Percentiles rank a stretch among this genome's conserved stretches.
Evolutionary conservation across 1,140 invertebrate genomes (phyloP).

Genomic region (Apis cerana): DNA sequence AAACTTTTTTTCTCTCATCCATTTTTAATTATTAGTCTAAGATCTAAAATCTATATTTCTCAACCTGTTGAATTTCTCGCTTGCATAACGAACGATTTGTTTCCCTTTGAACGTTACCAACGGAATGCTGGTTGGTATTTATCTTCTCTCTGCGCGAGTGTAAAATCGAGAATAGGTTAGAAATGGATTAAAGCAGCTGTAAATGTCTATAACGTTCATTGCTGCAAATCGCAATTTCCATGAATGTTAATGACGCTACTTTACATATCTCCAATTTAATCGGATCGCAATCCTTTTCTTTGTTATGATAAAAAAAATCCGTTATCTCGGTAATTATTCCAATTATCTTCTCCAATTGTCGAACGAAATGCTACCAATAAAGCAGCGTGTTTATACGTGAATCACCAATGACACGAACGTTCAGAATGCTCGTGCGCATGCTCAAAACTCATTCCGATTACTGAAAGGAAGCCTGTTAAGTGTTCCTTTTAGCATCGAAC

Average conservation of each 20-base stretch:
- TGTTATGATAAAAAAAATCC: not conserved
- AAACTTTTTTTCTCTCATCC: not conserved
- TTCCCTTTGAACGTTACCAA: slow-evolving; percentile 41
- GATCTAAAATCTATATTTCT: slow-evolving; percentile 43
- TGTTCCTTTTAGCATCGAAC: too few relatives aligned
- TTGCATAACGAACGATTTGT: slow-evolving; percentile 58
- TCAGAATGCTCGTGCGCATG: too few relatives aligned
- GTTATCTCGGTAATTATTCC: not conserved
- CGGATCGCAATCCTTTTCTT: not conserved
- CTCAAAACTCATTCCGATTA: too few relatives aligned
- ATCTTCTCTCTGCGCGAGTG: not conserved
- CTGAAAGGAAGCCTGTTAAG: too few relatives aligned
- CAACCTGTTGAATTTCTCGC: slow-evolving; percentile 61
- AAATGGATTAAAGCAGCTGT: slow-evolving; percentile 13
- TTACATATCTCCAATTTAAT: slow-evolving; percentile 17
- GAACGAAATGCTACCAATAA: not conserved
- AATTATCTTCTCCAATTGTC: too few relatives aligned
- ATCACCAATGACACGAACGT: not conserved
- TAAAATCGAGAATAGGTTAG: not conserved
- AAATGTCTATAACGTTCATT: slow-evolving; percentile 14
- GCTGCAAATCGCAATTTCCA: slow-evolving; percentile 19
- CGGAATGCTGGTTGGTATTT: not conserved
- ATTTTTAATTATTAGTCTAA: slow-evolving; percentile 25
- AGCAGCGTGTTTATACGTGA: not conserved
- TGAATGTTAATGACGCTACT: slow-evolving; percentile 28